Base-by-base conservation (phyloP, 2,888 invertebrate genomes). In the Pycnomerus fuliginosus region DNA sequence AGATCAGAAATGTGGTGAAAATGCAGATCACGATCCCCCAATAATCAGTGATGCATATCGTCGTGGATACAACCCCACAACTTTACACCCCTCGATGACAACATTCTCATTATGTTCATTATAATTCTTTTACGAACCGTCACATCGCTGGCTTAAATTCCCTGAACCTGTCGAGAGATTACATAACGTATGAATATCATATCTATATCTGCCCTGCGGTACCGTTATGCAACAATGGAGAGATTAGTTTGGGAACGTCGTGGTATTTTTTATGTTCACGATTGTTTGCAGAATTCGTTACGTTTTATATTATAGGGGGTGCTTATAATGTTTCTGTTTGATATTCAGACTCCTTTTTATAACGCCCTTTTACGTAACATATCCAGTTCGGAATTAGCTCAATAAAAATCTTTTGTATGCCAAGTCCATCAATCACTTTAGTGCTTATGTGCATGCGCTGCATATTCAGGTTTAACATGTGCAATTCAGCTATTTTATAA, bases 131-230 rank as follows among this genome's bases (percentile, higher is more conserved):
- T 25, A 34, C 39, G 43, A 24, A 32, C 22, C 32, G 15, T 31
- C 17, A 16, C 31, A 16, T 15, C n/a, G 16, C n/a, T 8, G 29
- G 16, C 42, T 23, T 35, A 39, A 40, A 40, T 40, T 36, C 50
- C 45, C 35, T 45, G 53, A 61, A 62, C 62, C 61, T 60, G 60
- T 54, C 58, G 51, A 46, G 50, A 55, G 62, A 58, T 64, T 61
- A 64, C 46, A 50, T 55, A 58, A 52, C 57, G 60, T 62, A 63
- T 64, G 62, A 64, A 63, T 62, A 59, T 61, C 58, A 59, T 62
- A 60, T 62, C 60, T 61, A 53, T 46, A 54, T 56, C 52, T 51
- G 55, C 58, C 58, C 56, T 53, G 31, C 50, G 42, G 50, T 37
- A 44, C 50, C 33, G 36, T 33, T 37, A 10, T 25, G 27, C 40